Conservation (phyloP, 2,113 vertebrate genomes). For the Plestiodon gilberti region DNA sequence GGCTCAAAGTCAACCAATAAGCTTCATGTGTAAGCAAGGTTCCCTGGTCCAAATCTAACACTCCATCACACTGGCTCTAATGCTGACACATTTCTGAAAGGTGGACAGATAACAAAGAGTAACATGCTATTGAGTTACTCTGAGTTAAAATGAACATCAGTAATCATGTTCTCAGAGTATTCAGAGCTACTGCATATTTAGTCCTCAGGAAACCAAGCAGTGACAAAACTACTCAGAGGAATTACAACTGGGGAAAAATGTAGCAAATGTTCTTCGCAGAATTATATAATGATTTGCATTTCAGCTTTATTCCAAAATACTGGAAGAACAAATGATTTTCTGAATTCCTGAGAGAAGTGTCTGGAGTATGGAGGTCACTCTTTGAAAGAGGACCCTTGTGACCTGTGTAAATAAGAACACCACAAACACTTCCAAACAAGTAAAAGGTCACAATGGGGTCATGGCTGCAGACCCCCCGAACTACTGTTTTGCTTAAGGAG, state of each 20-base stretch:
- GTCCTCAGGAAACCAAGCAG: neutral
- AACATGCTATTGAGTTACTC: neutral
- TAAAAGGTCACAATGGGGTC: constrained; percentile 87
- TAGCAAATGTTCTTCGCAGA: constrained; percentile 9
- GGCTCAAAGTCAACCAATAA: neutral
- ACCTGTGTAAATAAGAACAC: constrained; percentile 84
- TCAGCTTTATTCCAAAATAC: constrained; percentile 61
- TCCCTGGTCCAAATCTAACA: neutral
- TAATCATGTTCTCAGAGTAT: neutral
- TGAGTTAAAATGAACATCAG: neutral
- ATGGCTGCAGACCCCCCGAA: constrained; percentile 76
- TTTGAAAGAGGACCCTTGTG: constrained; percentile 81
- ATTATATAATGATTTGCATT: constrained; percentile 58
- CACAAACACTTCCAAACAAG: constrained; percentile 91
- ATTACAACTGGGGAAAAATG: constrained; percentile 26
- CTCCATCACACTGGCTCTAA: neutral
- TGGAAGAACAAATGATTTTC: constrained; percentile 77
- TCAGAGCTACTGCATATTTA: neutral
- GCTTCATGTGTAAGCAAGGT: neutral
- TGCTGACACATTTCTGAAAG: neutral
- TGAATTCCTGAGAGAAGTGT: constrained; percentile 73
- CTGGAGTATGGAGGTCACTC: constrained; percentile 77
- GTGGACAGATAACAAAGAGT: neutral
- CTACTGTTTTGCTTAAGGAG: constrained; percentile 74
- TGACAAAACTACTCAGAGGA: constrained; percentile 16